Conservation (phyloP, 2,888 invertebrate genomes). For the Bombylius discolor region DNA sequence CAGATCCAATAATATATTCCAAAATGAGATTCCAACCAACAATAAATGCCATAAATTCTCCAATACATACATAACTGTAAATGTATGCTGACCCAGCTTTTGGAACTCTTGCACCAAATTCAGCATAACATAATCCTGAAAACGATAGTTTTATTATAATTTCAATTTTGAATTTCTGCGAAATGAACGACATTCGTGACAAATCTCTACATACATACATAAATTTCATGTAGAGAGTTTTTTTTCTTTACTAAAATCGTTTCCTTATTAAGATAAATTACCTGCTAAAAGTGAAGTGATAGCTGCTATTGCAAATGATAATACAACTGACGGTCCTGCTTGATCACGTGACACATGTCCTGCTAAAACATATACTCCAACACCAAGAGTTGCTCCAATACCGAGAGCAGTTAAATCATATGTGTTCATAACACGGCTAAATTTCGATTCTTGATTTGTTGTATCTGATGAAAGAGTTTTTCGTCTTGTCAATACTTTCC, state of each 20-base stretch:
- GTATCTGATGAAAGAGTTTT: constrained; percentile 24
- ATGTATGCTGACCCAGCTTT: constrained; percentile 83
- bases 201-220: not conserved
- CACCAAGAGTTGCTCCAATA: constrained; percentile 69
- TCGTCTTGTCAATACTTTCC: constrained; percentile 32
- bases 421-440: constrained; percentile 29
- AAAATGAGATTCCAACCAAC: constrained; percentile 87
- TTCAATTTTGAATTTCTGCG: too few relatives aligned
- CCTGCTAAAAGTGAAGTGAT: constrained; percentile 74
- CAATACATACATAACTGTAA: constrained; percentile 69
- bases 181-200: too few relatives aligned
- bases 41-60: constrained; percentile 74
- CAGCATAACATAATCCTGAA: constrained; percentile 73
- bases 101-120: constrained; percentile 64
- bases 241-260: not conserved
- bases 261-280: constrained; percentile 26
- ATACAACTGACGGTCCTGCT: constrained; percentile 73
- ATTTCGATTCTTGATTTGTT: constrained; percentile 24
- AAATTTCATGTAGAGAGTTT: not conserved
- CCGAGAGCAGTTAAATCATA: constrained; percentile 66
- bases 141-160: constrained; percentile 8
- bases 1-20: constrained; percentile 62
- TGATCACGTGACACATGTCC: constrained; percentile 61
- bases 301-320: constrained; percentile 82
- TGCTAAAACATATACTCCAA: constrained; percentile 77